Percentiles rank a stretch among this genome's conserved stretches.
phyloP scores from a whole-genome alignment of 23 tunicate species.

The Clavelina lepadiformis region DNA sequence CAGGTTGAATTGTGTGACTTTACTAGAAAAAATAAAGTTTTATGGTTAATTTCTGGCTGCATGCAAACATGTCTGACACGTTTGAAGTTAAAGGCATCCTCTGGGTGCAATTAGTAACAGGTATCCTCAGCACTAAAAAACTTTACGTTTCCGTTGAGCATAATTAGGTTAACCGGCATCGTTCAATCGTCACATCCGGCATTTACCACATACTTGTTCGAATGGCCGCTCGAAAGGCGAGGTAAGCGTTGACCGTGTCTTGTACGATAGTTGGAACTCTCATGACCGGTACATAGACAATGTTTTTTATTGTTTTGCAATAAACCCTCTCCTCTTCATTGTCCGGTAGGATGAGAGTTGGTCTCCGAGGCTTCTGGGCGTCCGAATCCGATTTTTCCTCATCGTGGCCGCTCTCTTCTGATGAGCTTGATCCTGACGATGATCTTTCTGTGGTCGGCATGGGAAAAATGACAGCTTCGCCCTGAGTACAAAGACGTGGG shows the following conservation, averaged over 20 bases:
- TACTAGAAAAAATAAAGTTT: conserved; percentile 4
- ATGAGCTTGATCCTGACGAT: not conserved
- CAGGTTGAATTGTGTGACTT: conserved; percentile 28
- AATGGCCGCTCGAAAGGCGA: conserved; percentile 47
- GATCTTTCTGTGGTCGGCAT: conserved; percentile 6
- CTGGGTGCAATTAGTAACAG: no score
- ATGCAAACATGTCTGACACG: not conserved
- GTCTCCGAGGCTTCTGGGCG: not conserved
- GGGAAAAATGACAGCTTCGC: conserved; percentile 24
- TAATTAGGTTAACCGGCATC: not conserved
- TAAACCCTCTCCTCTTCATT: conserved; percentile 2
- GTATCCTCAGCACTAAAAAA: no score
- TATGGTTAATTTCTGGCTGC: not conserved
- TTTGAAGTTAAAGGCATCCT: not conserved
- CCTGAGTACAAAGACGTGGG: conserved; percentile 5
- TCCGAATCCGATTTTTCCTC: not conserved
- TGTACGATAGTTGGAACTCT: conserved; percentile 38
- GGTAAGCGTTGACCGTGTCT: conserved; percentile 57
- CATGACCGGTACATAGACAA: conserved; percentile 61
- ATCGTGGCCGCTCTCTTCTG: not conserved
- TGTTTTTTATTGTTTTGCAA: conserved; percentile 18
- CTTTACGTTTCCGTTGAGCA: no score
- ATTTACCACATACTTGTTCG: conserved; percentile 17
- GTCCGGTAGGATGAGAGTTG: conserved; percentile 1
- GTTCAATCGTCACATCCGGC: no score